Evolutionary conservation across 2,113 vertebrate species (phyloP).

Genomic region (Corvus moneduloides): DNA sequence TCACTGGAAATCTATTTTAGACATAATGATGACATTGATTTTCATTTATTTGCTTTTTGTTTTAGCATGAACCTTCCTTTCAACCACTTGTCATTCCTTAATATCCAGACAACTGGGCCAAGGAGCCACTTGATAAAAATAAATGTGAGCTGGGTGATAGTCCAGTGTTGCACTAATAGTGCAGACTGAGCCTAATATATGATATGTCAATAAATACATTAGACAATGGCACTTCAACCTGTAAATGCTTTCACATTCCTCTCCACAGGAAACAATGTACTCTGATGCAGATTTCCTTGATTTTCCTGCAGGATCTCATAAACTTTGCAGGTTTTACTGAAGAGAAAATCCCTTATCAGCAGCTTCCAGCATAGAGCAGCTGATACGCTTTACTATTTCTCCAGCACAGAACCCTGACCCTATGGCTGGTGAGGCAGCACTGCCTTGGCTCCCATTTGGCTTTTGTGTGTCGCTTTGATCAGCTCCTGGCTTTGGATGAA

Average conservation of each 20-base stretch:
- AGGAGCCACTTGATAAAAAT: background rate
- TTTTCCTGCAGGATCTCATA: slow-evolving; percentile 53
- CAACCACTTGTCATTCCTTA: background rate
- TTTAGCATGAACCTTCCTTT: background rate
- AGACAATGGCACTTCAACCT: background rate
- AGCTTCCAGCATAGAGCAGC: background rate
- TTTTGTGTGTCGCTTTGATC: slow-evolving; percentile 51
- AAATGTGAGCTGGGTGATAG: background rate
- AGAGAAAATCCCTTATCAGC: background rate
- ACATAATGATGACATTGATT: background rate
- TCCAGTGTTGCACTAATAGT: background rate
- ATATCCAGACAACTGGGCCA: background rate
- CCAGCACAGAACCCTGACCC: background rate
- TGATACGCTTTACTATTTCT: background rate
- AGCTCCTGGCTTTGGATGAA: slow-evolving; percentile 47
- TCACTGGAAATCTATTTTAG: background rate
- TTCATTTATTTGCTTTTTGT: background rate
- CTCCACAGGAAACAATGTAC: slow-evolving; percentile 45
- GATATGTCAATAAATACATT: slow-evolving; percentile 57
- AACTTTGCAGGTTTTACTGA: slow-evolving; percentile 47
- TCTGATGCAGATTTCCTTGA: slow-evolving; percentile 60
- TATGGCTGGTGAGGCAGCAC: background rate
- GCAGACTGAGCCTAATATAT: slow-evolving; percentile 1
- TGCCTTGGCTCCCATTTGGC: slow-evolving; percentile 2
- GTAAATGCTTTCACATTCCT: slow-evolving; percentile 19